Percentiles rank a stretch among this genome's conserved stretches.
Evolutionary conservation across 2,888 invertebrate species (phyloP).

Genomic region (Acanthosepion pharaonis): DNA sequence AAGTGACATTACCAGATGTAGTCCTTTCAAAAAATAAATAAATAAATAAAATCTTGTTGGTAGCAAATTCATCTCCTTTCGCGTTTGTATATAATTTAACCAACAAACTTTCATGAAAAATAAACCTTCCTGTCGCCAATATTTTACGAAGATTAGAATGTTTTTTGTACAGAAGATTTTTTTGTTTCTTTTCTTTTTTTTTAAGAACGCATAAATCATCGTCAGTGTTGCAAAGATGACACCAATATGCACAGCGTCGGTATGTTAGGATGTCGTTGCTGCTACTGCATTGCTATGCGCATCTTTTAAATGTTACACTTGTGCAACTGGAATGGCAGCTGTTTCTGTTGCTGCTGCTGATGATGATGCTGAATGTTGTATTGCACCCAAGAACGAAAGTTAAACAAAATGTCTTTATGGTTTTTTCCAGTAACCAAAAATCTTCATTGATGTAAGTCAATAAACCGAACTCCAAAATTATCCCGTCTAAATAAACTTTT

Average conservation of each 20-base stretch:
- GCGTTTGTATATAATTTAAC: too few relatives aligned
- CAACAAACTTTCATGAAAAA: too few relatives aligned
- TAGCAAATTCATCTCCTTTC: too few relatives aligned
- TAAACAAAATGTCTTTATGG: not conserved
- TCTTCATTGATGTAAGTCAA: too few relatives aligned
- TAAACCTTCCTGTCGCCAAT: too few relatives aligned
- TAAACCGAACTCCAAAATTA: too few relatives aligned
- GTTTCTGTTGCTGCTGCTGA: not conserved
- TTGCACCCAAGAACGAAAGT: not conserved
- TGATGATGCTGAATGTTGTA: not conserved
- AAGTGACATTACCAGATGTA: too few relatives aligned
- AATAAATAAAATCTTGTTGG: too few relatives aligned
- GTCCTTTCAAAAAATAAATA: too few relatives aligned
- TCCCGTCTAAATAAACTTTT: too few relatives aligned
- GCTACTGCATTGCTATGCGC: not conserved
- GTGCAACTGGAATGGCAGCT: not conserved
- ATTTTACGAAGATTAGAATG: too few relatives aligned
- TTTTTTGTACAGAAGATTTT: not conserved
- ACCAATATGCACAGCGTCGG: not conserved
- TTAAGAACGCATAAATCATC: not conserved
- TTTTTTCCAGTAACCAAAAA: not conserved
- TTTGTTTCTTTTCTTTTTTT: not conserved
- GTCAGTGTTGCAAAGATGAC: not conserved
- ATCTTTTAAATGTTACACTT: not conserved
- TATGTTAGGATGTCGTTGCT: not conserved